Evolutionary conservation across 2,888 invertebrate species (phyloP).

Genomic region (Amblyteles armatorius): DNA sequence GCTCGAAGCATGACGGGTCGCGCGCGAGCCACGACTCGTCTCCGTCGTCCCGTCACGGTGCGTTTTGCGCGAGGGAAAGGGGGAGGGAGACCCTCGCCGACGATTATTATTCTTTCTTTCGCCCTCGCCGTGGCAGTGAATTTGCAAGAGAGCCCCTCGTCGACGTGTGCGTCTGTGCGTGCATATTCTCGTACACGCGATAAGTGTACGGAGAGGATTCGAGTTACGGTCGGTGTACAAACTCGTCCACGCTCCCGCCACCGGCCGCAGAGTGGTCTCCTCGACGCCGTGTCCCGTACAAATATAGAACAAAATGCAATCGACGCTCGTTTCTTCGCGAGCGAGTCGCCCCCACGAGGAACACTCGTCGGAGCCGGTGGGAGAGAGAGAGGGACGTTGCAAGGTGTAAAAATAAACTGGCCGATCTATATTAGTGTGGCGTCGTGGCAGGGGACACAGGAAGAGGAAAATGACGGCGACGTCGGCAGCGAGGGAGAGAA

Average conservation of each 20-base stretch:
- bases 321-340: slow-evolving; percentile 34
- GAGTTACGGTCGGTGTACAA: not conserved
- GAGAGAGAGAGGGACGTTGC: slow-evolving; percentile 20
- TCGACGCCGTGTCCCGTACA: not conserved
- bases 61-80: slow-evolving; percentile 36
- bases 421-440: slow-evolving; percentile 61
- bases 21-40: slow-evolving; percentile 5
- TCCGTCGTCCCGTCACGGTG: slow-evolving; percentile 33
- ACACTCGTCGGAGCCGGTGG: not conserved
- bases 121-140: slow-evolving; percentile 50
- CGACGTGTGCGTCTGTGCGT: not conserved
- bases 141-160: slow-evolving; percentile 13
- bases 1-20: slow-evolving; percentile 19
- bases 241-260: not conserved
- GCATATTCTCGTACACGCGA: not conserved
- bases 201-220: not conserved
- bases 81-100: slow-evolving; percentile 11
- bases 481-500: slow-evolving; percentile 45
- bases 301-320: slow-evolving; percentile 35
- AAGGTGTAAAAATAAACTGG: slow-evolving; percentile 61
- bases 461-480: slow-evolving; percentile 41
- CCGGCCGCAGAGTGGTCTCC: not conserved
- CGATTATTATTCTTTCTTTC: slow-evolving; percentile 48
- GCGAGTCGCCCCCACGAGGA: slow-evolving; percentile 55
- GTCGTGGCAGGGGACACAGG: slow-evolving; percentile 47